Base-by-base conservation (phyloP, 2,113 vertebrate species). In the Microtus ochrogaster region DNA sequence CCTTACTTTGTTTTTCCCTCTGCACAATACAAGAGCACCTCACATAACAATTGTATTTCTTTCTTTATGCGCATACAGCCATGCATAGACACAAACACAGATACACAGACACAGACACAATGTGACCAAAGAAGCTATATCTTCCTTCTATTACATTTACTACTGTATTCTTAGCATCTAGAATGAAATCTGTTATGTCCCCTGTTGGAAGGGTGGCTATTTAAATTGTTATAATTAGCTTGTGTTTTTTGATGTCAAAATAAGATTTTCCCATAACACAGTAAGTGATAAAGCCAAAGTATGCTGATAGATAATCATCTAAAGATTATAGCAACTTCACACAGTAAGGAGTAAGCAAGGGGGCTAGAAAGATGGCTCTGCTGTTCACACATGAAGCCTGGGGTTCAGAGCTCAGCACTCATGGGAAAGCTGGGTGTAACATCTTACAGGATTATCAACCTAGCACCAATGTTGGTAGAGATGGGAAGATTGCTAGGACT, bases 201-300 rank as follows among this genome's bases (percentile, higher is more conserved):
- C 22, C 1, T 39, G 6, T 55, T 4, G 8, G 6, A n/a, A 1
- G 36, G 13, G 11, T 8, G 0, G 0, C 0, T 49, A 22, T 89
- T 66, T 79, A 4, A 93, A 73, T 36, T 49, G 2, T 47, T 76
- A 66, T 16, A 26, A 44, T 79, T 11, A 65, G 41, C 36, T 66
- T 90, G 16, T 74, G 33, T 73, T 82, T 92, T 65, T 82, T 24
- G 7, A 2, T 72, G 66, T 82, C 61, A 93, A 88, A 96, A 78
- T 63, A 90, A 95, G 41, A 92, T 72, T 92, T 73, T 90, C 22
- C 2, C 65, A 52, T n/a, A 94, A 93, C 47, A 61, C 3, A 78
- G 44, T 19, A 82, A 47, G 7, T 17, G 85, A 58, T 63, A 84
- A 90, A 77, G 21, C 4, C 61, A 95, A n/a, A 4, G 7, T 91